Percentiles rank a stretch among this genome's conserved stretches.
Evolutionary conservation across 2,888 invertebrate genomes (phyloP).

Genomic region (Hetaerina titia): DNA sequence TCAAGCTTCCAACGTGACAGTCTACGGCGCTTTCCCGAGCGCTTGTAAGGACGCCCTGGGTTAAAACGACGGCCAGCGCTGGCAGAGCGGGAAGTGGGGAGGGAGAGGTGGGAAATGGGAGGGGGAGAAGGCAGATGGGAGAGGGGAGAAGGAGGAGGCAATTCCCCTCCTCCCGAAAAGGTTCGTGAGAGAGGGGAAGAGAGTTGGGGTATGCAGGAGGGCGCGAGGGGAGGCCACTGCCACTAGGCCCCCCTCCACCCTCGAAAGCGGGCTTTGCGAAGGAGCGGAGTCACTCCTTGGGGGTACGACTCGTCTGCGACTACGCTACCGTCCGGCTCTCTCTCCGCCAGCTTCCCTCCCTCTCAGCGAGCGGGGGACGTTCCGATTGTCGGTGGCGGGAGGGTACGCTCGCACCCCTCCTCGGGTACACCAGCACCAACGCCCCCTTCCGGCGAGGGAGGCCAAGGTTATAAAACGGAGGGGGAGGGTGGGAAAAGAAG

Average conservation of each 20-base stretch:
- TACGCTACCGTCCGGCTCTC: not conserved
- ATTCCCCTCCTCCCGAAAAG: not conserved
- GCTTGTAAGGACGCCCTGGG: slow-evolving; percentile 39
- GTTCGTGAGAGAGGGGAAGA: not conserved
- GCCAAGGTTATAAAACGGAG: slow-evolving; percentile 49
- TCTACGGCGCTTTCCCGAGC: slow-evolving; percentile 14
- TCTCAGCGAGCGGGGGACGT: not conserved
- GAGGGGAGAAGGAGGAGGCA: not conserved
- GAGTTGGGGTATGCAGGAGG: not conserved
- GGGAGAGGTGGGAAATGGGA: not conserved
- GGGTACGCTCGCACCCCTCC: slow-evolving; percentile 14
- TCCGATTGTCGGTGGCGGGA: slow-evolving; percentile 19
- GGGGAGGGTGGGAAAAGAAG: not conserved
- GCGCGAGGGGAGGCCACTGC: not conserved
- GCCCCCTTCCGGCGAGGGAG: slow-evolving; percentile 45
- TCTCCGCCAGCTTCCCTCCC: not conserved
- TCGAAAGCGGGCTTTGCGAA: not conserved
- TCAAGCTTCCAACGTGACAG: not conserved
- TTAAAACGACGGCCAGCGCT: slow-evolving; percentile 17
- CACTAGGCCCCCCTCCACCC: not conserved
- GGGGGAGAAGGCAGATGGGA: not conserved
- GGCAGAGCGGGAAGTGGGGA: not conserved
- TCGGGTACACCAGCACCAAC: slow-evolving; percentile 45
- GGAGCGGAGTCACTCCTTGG: not conserved
- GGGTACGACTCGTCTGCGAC: not conserved